Base-by-base conservation (phyloP, 2,888 invertebrate species). In the Ametastegia equiseti region DNA sequence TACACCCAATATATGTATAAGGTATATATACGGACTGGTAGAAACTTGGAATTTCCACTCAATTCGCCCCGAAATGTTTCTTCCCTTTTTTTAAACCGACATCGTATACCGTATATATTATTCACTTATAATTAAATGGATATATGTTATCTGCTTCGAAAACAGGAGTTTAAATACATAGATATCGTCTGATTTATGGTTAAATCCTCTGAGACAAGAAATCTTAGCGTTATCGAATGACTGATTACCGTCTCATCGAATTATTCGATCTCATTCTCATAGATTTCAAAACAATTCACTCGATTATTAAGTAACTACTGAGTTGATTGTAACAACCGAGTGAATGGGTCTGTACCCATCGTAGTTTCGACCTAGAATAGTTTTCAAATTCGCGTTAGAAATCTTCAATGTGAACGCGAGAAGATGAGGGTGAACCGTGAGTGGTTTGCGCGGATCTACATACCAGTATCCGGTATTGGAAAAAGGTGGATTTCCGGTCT, bases 401-500 rank as follows among this genome's bases (percentile, higher is more conserved):
- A 71, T 11, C 13, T 71, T n/a, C 45, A 15, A 13, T 54, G 11
- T 9, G 15, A 75, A 54, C 75, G 50, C 9, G 36, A 54, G 75
- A 45, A 54, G 36, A 45, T 30, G 27, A 13, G 4, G n/a, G 27
- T 15, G 27, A 5, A 9, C 67, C 54, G 75, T 33, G 19, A 50
- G 36, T 36, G 33, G 50, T n/a, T 75, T 2, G 2, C 33, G 27
- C 9, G n/a, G 23, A 50, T 54, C 19, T 33, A 54, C n/a, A 11
- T 67, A 19, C 39, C 39, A 15, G 15, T 15, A 33, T 33, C 9
- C 39, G 19, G 23, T 23, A 42, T 78, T 45, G 57, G 78, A 78
- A 78, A 63, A 63, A 23, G 9, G 39, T 78, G 33, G 45, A 78
- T 78, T 60, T 78, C 78, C 60, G 78, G 60, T 78, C 42, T 78